Percentiles rank a stretch among this genome's conserved stretches.
phyloP scores from a whole-genome alignment of 2,888 invertebrate genomes.

The Abrostola triplasia region DNA sequence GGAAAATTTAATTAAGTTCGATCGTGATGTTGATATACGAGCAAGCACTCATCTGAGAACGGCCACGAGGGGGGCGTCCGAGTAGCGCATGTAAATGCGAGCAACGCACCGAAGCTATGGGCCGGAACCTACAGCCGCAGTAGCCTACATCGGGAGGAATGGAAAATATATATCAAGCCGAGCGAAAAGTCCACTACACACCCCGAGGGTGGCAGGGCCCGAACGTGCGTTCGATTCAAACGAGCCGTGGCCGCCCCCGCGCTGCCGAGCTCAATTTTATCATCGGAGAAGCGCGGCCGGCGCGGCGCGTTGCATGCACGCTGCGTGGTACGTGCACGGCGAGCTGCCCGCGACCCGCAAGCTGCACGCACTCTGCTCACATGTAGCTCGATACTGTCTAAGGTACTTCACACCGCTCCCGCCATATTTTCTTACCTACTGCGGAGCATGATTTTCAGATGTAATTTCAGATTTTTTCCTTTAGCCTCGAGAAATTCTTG shows the following conservation, averaged over 20 bases:
- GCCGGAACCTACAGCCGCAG: slow-evolving; percentile 79
- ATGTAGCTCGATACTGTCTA: slow-evolving; percentile 6
- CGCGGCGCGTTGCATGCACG: slow-evolving; percentile 19
- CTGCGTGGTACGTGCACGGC: slow-evolving; percentile 41
- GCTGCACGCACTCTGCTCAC: slow-evolving; percentile 27
- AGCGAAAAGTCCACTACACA: slow-evolving; percentile 88
- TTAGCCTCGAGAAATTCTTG: slow-evolving; percentile 75
- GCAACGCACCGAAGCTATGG: slow-evolving; percentile 63
- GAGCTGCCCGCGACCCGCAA: slow-evolving; percentile 22
- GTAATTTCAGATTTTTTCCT: slow-evolving; percentile 81
- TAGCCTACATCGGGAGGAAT: slow-evolving; percentile 84
- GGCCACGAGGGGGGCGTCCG: slow-evolving; percentile 64
- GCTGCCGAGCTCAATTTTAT: slow-evolving; percentile 66
- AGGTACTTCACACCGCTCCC: slow-evolving; percentile 15
- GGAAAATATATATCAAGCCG: slow-evolving; percentile 87
- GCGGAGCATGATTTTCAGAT: slow-evolving; percentile 70
- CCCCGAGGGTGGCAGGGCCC: slow-evolving; percentile 78
- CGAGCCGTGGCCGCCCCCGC: slow-evolving; percentile 78
- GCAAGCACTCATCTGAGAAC: slow-evolving; percentile 53
- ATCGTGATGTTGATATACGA: slow-evolving; percentile 68
- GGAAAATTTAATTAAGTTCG: slow-evolving; percentile 74
- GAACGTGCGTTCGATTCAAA: slow-evolving; percentile 88
- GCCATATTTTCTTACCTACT: slow-evolving; percentile 45
- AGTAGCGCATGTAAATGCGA: slow-evolving; percentile 81
- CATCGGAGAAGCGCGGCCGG: slow-evolving; percentile 53